Evolutionary conservation across 2,888 invertebrate genomes (phyloP), one percentile per base, ranked within the genome.

Genomic region (Agriotes lineatus): DNA sequence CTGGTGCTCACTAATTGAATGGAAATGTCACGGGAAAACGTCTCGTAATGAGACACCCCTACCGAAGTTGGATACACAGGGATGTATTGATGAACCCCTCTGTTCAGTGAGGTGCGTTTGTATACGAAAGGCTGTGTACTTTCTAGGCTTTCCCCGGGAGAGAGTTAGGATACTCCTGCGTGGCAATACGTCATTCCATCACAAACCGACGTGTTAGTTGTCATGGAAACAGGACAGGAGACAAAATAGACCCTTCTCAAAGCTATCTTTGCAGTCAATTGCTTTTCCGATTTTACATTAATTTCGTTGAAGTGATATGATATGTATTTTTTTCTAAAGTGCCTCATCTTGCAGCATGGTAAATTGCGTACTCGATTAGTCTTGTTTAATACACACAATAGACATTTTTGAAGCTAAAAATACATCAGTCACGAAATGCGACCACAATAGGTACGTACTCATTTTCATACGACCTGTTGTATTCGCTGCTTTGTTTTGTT

Each of bases 161-260:
- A 57, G 64, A 18, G 44, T 39, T 12, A 25, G 63, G 37, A 65
- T 25, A 30, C 37, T 65, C 12, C 52, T 30, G 45, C 58, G 58
- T 66, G 42, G 52, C 50, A 52, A 42, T 66, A 59, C 66, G 66
- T 59, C 66, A 66, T 59, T 66, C 52, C 58, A 44, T 66, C 66
- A 66, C 59, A 52, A 39, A 58, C 65, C 59, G 66, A 66, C 42
- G 59, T 59, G 54, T 59, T 66, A 30, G 66, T 66, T 52, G 52
- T 42, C 52, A 66, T 66, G 66, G 58, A 50, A 12, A 66, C 59
- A 9, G 50, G 39, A 52, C 44, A 59, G 18, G 42, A 52, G 48
- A 66, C 59, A 59, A 66, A 66, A 52, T 59, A 59, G 37, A 44
- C 59, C 52, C 48, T 57, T 63, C 54, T 56, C 63, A 19, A 35